Conservation (phyloP, 2,888 invertebrate genomes). For the Atrina japonica region DNA sequence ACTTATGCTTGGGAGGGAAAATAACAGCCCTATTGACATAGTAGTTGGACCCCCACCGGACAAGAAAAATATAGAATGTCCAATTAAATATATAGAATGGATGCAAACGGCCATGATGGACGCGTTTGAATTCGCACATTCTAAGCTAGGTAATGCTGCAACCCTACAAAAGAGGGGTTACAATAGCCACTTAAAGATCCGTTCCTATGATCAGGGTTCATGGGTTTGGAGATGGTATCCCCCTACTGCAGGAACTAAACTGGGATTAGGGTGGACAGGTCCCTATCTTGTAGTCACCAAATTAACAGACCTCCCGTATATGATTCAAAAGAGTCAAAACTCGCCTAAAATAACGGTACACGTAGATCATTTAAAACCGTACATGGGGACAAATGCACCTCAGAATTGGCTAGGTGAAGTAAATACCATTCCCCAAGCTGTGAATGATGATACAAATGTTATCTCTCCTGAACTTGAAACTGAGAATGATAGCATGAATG, state of each 20-base stretch:
- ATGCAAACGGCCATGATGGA: neutral
- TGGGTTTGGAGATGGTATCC: constrained; percentile 23
- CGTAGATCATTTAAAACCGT: constrained; percentile 9
- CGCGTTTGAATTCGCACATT: constrained; percentile 12
- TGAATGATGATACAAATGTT: too few species aligned
- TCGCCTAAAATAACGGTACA: neutral
- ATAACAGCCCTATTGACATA: neutral
- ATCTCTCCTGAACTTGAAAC: too few species aligned
- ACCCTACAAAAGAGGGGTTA: constrained; percentile 27
- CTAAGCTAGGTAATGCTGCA: constrained; percentile 18
- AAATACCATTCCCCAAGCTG: too few species aligned
- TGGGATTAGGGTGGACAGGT: constrained; percentile 14
- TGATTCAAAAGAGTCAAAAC: neutral
- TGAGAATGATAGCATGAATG: too few species aligned
- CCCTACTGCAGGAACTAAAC: neutral
- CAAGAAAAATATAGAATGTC: neutral
- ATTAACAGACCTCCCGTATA: neutral
- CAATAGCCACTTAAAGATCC: neutral
- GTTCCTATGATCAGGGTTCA: neutral
- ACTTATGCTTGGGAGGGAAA: neutral
- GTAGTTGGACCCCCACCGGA: neutral
- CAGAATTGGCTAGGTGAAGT: too few species aligned
- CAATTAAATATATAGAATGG: constrained; percentile 17
- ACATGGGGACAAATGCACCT: too few species aligned
- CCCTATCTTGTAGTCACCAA: constrained; percentile 9